Conservation (phyloP, 2,797 vertebrate species). For the Nyctalus aviator region DNA sequence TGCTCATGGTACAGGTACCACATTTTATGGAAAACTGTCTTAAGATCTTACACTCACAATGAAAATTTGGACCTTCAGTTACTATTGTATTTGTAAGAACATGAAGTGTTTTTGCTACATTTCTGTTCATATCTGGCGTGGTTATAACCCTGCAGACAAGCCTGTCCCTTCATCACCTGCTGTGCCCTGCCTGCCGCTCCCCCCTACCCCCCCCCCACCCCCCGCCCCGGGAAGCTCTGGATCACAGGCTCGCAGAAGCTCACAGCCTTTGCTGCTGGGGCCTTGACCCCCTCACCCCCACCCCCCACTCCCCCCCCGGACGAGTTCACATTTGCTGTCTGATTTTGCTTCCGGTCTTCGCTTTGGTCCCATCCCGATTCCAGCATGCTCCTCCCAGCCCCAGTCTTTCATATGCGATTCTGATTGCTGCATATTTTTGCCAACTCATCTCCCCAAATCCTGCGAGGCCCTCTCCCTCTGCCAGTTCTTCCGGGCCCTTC, state of each 20-base stretch:
- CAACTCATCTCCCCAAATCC: constrained; percentile 34
- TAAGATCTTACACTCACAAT: not conserved
- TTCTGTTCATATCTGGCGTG: not conserved
- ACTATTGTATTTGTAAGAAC: not conserved
- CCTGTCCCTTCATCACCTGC: not conserved
- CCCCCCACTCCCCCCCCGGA: no score
- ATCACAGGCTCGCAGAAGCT: constrained; percentile 56
- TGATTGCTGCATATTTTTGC: not conserved
- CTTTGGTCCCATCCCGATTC: constrained; percentile 8
- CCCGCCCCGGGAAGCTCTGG: constrained; percentile 57
- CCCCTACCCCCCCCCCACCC: not conserved
- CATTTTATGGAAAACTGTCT: not conserved
- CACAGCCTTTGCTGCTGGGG: constrained; percentile 61
- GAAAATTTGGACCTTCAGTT: not conserved
- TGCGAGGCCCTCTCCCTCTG: not conserved
- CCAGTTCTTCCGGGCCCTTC: not conserved
- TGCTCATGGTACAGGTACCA: not conserved
- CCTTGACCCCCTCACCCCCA: not conserved
- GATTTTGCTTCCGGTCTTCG: constrained; percentile 51
- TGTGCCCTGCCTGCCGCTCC: constrained; percentile 12
- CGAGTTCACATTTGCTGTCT: constrained; percentile 58
- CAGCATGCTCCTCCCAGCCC: not conserved
- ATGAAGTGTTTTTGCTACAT: not conserved
- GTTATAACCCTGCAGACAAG: constrained; percentile 71
- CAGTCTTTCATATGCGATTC: not conserved